Evolutionary conservation across 92 coral and sea anemone genomes (phyloP).

Genomic region (Heliopora coerulea): DNA sequence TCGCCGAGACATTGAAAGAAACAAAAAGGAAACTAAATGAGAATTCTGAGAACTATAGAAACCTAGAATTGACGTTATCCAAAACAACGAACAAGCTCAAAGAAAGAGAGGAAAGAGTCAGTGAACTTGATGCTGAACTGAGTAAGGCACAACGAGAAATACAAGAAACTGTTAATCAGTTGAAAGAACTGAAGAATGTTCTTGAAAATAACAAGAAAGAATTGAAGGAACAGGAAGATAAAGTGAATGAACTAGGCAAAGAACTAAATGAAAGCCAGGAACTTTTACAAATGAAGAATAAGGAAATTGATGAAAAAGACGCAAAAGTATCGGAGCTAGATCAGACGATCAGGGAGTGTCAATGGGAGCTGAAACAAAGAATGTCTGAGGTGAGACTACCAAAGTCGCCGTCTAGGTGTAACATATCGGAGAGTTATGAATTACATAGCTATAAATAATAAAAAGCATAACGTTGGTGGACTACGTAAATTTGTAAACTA

Average conservation of each 20-base stretch:
- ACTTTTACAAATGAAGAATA: slow-evolving; percentile 81
- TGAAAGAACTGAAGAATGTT: slow-evolving; percentile 72
- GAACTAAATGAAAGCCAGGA: slow-evolving; percentile 91
- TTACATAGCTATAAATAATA: too few relatives aligned
- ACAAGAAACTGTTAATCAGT: slow-evolving; percentile 73
- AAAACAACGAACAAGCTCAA: not conserved
- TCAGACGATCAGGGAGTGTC: slow-evolving; percentile 81
- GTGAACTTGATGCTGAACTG: slow-evolving; percentile 30
- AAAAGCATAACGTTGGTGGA: too few relatives aligned
- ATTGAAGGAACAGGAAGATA: slow-evolving; percentile 69
- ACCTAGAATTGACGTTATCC: slow-evolving; percentile 66
- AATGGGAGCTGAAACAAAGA: slow-evolving; percentile 79
- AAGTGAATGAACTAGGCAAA: slow-evolving; percentile 81
- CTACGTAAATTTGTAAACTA: too few relatives aligned
- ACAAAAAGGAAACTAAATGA: slow-evolving; percentile 58
- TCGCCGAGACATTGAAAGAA: slow-evolving; percentile 75
- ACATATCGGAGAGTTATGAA: too few relatives aligned
- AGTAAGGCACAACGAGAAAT: slow-evolving; percentile 73
- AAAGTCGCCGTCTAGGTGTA: too few relatives aligned
- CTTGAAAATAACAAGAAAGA: slow-evolving; percentile 73
- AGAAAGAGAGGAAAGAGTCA: slow-evolving; percentile 1
- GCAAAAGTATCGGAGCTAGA: slow-evolving; percentile 81
- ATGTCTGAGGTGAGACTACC: slow-evolving; percentile 83
- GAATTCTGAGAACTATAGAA: slow-evolving; percentile 56
- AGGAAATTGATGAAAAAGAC: slow-evolving; percentile 69